Conservation (phyloP, 2,113 vertebrate species). For the Myotis lucifugus region DNA sequence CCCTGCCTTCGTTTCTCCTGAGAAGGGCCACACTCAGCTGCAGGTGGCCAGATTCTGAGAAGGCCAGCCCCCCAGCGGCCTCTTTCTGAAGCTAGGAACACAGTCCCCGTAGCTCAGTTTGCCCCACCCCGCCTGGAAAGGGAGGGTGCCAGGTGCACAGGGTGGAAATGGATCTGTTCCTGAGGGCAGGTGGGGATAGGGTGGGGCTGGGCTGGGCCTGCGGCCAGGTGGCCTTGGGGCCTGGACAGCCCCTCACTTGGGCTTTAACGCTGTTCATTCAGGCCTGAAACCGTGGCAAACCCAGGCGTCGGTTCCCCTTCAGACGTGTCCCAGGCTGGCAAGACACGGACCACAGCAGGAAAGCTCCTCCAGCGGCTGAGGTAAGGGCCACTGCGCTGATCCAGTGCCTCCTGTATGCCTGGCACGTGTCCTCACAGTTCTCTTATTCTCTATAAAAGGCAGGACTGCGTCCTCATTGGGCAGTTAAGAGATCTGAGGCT, state of each 20-base stretch:
- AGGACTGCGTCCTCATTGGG: not conserved
- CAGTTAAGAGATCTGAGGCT: not conserved
- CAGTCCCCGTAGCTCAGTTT: constrained; percentile 69
- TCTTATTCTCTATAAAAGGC: not conserved
- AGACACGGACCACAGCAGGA: rapidly evolving
- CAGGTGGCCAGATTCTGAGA: constrained; percentile 69
- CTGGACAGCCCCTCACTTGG: constrained; percentile 65
- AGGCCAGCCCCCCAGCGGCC: constrained; percentile 43
- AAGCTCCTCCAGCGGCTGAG: constrained; percentile 60
- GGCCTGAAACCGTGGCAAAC: not conserved
- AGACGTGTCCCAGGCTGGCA: not conserved
- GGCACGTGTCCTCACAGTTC: too few species aligned
- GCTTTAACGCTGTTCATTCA: constrained; percentile 32
- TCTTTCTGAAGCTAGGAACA: constrained; percentile 50
- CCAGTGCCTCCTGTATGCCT: not conserved
- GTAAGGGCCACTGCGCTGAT: not conserved
- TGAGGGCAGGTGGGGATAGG: not conserved
- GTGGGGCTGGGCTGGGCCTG: constrained; percentile 25
- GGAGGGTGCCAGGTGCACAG: constrained; percentile 69
- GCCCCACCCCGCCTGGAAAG: constrained; percentile 54
- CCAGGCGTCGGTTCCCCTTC: not conserved
- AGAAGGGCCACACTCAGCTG: not conserved
- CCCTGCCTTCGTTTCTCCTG: constrained; percentile 71
- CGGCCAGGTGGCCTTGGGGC: constrained; percentile 41
- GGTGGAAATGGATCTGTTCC: constrained; percentile 67